phyloP scores from a whole-genome alignment of 2,888 invertebrate species.

The Nymphalis urticae region DNA sequence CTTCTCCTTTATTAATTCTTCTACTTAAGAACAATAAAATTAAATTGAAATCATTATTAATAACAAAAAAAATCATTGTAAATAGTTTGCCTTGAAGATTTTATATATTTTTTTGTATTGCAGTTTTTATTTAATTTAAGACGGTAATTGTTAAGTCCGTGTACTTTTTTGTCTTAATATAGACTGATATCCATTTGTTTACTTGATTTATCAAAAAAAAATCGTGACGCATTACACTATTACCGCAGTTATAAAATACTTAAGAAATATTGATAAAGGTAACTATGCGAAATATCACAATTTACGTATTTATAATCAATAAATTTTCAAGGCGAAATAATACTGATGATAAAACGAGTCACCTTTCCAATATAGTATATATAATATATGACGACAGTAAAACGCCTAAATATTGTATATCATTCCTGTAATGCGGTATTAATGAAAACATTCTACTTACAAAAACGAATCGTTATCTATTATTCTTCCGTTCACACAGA shows the following conservation, averaged over 20 bases:
- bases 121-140: no score
- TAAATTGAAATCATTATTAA: no score
- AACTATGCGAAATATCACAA: conserved; percentile 17
- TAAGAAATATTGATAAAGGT: conserved; percentile 19
- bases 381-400: conserved; percentile 22
- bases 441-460: conserved; percentile 21
- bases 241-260: conserved; percentile 11
- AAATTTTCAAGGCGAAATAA: conserved; percentile 23
- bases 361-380: conserved; percentile 35
- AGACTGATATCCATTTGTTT: no score
- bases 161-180: no score
- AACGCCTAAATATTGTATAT: conserved; percentile 34
- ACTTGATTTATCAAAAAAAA: no score
- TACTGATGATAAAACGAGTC: conserved; percentile 33
- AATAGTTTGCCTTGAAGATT: no score
- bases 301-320: conserved; percentile 28
- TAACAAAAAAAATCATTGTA: no score
- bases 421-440: conserved; percentile 21
- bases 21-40: no score
- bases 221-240: not conserved
- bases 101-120: no score
- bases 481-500: conserved; percentile 42
- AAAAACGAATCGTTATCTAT: conserved; percentile 39
- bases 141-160: no score
- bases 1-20: no score